phyloP scores from a whole-genome alignment of 2,888 invertebrate species.

The Spodoptera littoralis region DNA sequence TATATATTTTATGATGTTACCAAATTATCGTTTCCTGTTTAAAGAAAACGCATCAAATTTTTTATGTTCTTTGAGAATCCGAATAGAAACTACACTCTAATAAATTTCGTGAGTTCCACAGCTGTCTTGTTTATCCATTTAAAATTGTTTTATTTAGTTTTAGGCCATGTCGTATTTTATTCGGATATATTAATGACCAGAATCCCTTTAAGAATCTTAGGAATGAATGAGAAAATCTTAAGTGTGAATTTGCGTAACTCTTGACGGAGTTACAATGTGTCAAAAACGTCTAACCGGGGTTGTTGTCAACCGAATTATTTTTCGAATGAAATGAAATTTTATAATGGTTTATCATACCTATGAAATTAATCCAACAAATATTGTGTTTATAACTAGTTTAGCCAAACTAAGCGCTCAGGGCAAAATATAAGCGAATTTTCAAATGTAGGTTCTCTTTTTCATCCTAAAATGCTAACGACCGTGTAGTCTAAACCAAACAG shows the following conservation, averaged over 20 bases:
- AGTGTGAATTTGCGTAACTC: too few relatives aligned
- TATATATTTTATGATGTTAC: constrained; percentile 25
- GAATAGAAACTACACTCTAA: constrained; percentile 11
- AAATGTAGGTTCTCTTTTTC: background rate
- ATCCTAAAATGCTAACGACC: constrained; percentile 21
- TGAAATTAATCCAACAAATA: too few relatives aligned
- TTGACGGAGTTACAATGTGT: too few relatives aligned
- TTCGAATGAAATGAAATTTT: too few relatives aligned
- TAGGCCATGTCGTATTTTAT: background rate
- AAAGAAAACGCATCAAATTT: constrained; percentile 12
- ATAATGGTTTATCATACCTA: too few relatives aligned
- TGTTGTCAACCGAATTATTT: too few relatives aligned
- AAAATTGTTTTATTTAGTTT: constrained; percentile 14
- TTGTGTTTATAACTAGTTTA: too few relatives aligned
- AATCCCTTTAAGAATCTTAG: background rate
- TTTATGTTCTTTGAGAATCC: constrained; percentile 25
- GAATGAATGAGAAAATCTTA: background rate
- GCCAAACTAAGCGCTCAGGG: too few relatives aligned
- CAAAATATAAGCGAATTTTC: too few relatives aligned
- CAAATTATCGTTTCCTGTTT: constrained; percentile 42
- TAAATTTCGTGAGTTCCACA: constrained; percentile 27
- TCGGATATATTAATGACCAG: background rate
- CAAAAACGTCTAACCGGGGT: too few relatives aligned
- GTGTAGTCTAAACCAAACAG: constrained; percentile 33
- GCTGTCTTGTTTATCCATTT: constrained; percentile 26